phyloP scores from a whole-genome alignment of 1,140 invertebrate species.

The Dendrolimus punctatus region DNA sequence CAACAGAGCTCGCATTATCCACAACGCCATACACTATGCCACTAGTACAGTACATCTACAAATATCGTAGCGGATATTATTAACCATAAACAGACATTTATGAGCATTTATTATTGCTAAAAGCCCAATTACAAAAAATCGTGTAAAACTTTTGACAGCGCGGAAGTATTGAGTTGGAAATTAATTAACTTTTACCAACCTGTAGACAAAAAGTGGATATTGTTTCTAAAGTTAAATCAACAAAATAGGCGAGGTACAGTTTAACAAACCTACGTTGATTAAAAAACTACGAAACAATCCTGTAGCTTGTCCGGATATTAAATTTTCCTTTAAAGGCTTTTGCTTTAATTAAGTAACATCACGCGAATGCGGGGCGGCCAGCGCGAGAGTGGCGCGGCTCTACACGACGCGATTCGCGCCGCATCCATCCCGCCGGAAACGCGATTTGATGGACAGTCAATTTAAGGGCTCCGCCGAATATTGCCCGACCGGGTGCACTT shows the following conservation, averaged over 20 bases:
- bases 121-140: too few relatives aligned
- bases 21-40: slow-evolving; percentile 11
- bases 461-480: slow-evolving; percentile 20
- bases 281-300: slow-evolving; percentile 18
- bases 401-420: slow-evolving; percentile 5
- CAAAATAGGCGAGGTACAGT: slow-evolving; percentile 8
- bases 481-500: slow-evolving; percentile 18
- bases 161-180: not conserved
- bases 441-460: slow-evolving; percentile 35
- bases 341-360: slow-evolving; percentile 50
- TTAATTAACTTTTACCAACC: too few relatives aligned
- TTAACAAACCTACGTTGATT: slow-evolving; percentile 18
- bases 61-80: not conserved
- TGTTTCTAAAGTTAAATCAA: not conserved
- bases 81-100: too few relatives aligned
- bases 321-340: slow-evolving; percentile 48
- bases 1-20: slow-evolving; percentile 24
- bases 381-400: slow-evolving; percentile 10
- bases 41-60: slow-evolving; percentile 3
- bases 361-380: slow-evolving; percentile 31
- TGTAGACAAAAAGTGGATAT: too few relatives aligned
- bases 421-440: slow-evolving; percentile 9
- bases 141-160: too few relatives aligned
- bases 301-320: slow-evolving; percentile 42
- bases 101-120: too few relatives aligned